Base-by-base conservation (phyloP, 2,113 vertebrate genomes). In the Camelus dromedarius region DNA sequence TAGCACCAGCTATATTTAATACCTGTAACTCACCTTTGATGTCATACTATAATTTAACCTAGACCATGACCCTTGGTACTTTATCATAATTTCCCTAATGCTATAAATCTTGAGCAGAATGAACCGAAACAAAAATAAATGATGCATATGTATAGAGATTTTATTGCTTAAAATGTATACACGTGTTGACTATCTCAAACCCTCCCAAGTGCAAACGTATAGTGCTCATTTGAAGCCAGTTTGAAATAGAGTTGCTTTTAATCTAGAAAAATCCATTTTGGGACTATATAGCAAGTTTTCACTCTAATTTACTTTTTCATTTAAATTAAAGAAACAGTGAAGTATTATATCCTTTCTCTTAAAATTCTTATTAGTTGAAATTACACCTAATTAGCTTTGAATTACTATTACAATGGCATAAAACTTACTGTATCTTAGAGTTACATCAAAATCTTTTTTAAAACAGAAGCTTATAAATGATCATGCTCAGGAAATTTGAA, bases 231-330 rank as follows among this genome's bases (percentile, higher is more conserved):
- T 52, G 10, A 89, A 79, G 46, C 10, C 50, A 58, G 9, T 89
- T 94, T 91, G 18, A 93, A 93, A 82, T 35, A 91, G 18, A 86
- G 20, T 16, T 95, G 26, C 35, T 97, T 91, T 88, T 86, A 80
- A 87, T n/a, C 26, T 91, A 67, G n/a, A 93, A 79, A 79, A 90
- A 81, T 50, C 13, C 8, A 69, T 42, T 96, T 69, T 54, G 1
- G 24, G 32, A 16, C 48, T 64, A 56, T 75, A 69, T 93, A 76
- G 38, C 58, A 95, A 79, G 18, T 90, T 80, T 96, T 95, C 30
- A 66, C 19, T 90, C 20, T 91, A 93, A 42, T 79, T 76, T 9
- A 76, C 3, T 35, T 95, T 67, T 46, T 87, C 8, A 62, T 50
- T 96, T 93, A 82, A 73, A 69, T 66, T 92, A 92, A 73, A 83